Base-by-base conservation (phyloP, 2,113 vertebrate genomes). In the Notiomystis cincta region DNA sequence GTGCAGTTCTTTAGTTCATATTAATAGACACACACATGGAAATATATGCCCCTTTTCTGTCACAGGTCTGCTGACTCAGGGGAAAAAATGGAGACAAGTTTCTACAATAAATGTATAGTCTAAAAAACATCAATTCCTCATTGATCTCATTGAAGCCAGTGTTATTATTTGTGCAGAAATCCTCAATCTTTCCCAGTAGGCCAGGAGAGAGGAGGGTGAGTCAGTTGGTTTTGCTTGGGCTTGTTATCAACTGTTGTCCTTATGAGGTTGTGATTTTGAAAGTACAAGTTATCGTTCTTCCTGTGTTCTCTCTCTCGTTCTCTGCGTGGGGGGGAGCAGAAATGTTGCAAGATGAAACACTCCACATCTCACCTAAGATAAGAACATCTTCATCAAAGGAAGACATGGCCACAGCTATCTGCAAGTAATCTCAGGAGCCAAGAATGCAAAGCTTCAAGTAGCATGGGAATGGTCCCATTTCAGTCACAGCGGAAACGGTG, bases 171-270 rank as follows among this genome's bases (percentile, higher is more conserved):
- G n/a, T n/a, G 58, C 31, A 80, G 70, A 94, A 91, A 88, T 53
- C 66, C 66, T 85, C 53, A 60, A 1, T 71, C 45, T 65, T 76
- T 93, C 76, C 40, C 66, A 93, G 65, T 45, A 66, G 87, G 79
- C 31, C 61, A 73, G 67, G 23, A 88, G 28, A 92, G 58, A 66
- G 42, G n/a, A 91, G 58, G 33, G n/a, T 94, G 94, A 96, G 66
- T 91, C 92, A 94, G 87, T 72, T 67, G 56, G 90, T 93, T 96
- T 80, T 94, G 95, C 66, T 95, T 92, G 85, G 95, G 79, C 96
- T 96, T 96, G 92, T 96, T 96, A 95, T 95, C 79, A 92, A 20
- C 50, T 96, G 90, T 70, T 88, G 92, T 93, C 90, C 78, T 90
- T 93, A 92, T 61, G 88, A 94, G 45, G 76, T 6, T 82, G 67